Conservation (phyloP, 2,797 vertebrate species). For the Pachyuromys duprasi region DNA sequence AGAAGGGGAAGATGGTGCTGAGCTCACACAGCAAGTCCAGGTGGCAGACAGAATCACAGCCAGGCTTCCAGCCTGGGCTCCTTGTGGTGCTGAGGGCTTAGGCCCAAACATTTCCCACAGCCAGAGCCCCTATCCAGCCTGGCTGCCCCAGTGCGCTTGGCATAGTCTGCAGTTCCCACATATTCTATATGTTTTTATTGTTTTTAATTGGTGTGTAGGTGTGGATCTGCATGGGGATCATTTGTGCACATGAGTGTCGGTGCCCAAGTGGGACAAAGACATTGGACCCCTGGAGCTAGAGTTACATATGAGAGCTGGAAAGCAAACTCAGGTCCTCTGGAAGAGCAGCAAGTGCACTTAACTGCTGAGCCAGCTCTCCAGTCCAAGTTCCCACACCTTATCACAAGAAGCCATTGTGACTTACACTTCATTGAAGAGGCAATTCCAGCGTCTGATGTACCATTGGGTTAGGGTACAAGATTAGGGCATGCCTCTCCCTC, state of each 20-base stretch:
- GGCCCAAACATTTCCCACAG: not conserved
- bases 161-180: fast-evolving
- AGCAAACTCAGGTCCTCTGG: not conserved
- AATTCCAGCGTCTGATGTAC: fast-evolving
- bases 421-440: not conserved
- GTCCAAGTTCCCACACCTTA: fast-evolving
- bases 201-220: not conserved
- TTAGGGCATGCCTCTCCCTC: not conserved
- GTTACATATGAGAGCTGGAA: not conserved
- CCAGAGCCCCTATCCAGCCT: not conserved
- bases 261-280: not conserved
- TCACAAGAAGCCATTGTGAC: not conserved
- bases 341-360: not conserved
- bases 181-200: not conserved
- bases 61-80: not conserved
- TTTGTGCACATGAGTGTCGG: not conserved
- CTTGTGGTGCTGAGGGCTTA: not conserved
- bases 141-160: fast-evolving
- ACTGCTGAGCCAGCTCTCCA: not conserved
- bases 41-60: fast-evolving
- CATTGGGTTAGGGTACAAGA: not conserved
- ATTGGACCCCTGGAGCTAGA: not conserved
- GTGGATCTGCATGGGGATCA: not conserved
- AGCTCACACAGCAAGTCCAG: not conserved
- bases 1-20: not conserved